A percentile compares a stretch with the other conserved stretches of the same genome.
Evolutionary conservation across 2,888 invertebrate species (phyloP).

Genomic region (Megaustenia siamemsis): DNA sequence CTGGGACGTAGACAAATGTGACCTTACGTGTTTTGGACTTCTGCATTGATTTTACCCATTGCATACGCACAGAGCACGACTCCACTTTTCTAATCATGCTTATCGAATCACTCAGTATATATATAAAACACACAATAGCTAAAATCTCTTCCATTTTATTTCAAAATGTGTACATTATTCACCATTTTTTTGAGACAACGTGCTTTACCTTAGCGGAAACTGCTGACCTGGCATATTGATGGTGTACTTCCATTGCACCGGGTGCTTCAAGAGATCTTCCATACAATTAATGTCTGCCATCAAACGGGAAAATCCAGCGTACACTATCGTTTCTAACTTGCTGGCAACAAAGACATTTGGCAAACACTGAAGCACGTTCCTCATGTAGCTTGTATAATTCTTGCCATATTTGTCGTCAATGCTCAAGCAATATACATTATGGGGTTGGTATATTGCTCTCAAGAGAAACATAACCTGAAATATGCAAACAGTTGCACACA

Average conservation of each 20-base stretch:
- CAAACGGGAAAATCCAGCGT: constrained; percentile 75
- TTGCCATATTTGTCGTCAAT: constrained; percentile 46
- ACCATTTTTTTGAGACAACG: too few species aligned
- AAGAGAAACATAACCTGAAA: constrained; percentile 54
- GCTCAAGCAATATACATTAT: constrained; percentile 56
- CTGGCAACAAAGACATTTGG: constrained; percentile 77
- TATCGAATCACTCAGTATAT: too few species aligned
- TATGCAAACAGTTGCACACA: too few species aligned
- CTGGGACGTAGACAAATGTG: too few species aligned
- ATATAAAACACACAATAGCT: too few species aligned
- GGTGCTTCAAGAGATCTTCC: constrained; percentile 67
- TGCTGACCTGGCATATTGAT: constrained; percentile 48
- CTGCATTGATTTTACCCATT: too few species aligned
- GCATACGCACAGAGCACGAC: too few species aligned
- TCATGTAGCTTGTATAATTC: constrained; percentile 17
- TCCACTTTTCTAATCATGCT: too few species aligned
- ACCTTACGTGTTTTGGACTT: too few species aligned
- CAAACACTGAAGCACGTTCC: constrained; percentile 71
- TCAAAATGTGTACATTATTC: too few species aligned
- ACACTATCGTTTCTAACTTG: constrained; percentile 73
- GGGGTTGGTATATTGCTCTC: constrained; percentile 55
- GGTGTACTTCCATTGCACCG: constrained; percentile 31
- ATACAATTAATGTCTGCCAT: constrained; percentile 79
- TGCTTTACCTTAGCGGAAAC: constrained; percentile 47
- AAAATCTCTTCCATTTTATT: too few species aligned